Base-by-base conservation (phyloP, 2,113 vertebrate species). In the Pseudonaja textilis region DNA sequence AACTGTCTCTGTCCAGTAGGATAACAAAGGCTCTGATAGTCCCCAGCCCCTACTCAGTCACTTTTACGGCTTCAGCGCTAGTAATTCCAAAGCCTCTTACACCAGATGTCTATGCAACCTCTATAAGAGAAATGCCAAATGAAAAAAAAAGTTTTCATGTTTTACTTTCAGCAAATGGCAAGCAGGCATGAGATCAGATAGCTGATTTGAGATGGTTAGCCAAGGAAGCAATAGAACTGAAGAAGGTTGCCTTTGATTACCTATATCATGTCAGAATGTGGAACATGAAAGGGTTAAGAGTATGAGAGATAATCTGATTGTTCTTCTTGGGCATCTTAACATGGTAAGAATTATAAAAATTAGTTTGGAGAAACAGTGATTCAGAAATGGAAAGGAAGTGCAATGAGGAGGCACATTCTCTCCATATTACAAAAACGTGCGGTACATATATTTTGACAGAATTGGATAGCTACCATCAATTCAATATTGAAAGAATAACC, bases 1-100 rank as follows among this genome's bases (percentile, higher is more conserved):
- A 96, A 94, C 95, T 55, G 42, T 90, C 88, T 94, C 91, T 88
- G 87, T 87, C 93, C 87, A 90, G 89, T 57, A 95, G 55, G 94
- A 95, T 94, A 39, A 59, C 57, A 93, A 93, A 26, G 54, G 91
- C 89, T 54, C 2, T 0, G 89, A 85, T 91, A 96, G 93, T 95
- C 95, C 94, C n/a, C 69, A 39, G 34, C 18, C 6, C 25, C 16
- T 64, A 50, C 92, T 90, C 95, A 95, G 96, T 91, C 92, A 1
- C 0, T 93, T 95, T 95, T 91, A 92, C 85, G 85, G 39, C 42
- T 95, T 94, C 34, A 93, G 92, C 61, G 54, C 14, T 89, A 90
- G 23, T n/a, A 89, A 57, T 42, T 56, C 45, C 25, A 42, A 6
- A 91, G 52, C n/a, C 12, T 50, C 85, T 54, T 92, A 39, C 23